Evolutionary conservation across 2,888 invertebrate genomes (phyloP).

Genomic region (Agonopterix subpropinquella): DNA sequence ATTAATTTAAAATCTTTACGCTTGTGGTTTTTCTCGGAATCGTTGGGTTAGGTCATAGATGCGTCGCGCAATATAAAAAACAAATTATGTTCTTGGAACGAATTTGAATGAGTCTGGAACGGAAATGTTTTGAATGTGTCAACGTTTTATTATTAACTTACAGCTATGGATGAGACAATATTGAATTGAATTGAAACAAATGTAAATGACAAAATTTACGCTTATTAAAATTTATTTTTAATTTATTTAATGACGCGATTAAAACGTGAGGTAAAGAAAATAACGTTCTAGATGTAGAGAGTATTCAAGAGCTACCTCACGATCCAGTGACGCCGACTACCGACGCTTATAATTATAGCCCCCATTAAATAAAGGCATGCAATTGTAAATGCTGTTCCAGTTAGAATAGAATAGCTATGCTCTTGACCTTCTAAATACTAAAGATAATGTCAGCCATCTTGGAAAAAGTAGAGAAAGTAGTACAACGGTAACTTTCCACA

Average conservation of each 20-base stretch:
- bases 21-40: constrained; percentile 6
- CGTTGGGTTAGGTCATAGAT: constrained; percentile 20
- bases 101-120: background rate
- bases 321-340: no score
- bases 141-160: background rate
- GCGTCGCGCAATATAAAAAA: constrained; percentile 16
- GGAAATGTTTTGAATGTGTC: constrained; percentile 5
- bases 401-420: constrained; percentile 27
- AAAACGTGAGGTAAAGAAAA: no score
- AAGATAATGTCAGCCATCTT: constrained; percentile 61
- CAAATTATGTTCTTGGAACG: constrained; percentile 2
- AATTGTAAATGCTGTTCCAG: constrained; percentile 14
- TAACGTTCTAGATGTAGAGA: no score
- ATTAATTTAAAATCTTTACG: no score
- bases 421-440: constrained; percentile 61
- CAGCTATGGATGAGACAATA: no score
- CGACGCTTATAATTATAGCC: no score
- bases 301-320: no score
- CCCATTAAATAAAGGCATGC: background rate
- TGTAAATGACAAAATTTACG: no score
- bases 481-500: constrained; percentile 73
- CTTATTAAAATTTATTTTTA: no score
- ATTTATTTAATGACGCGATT: no score
- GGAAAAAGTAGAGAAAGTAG: constrained; percentile 75
- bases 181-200: no score